These are phyloP conservation scores for Anableps anableps DNA, from an alignment of 2,797 vertebrate genomes.

Conservation along the genomic window DNA sequence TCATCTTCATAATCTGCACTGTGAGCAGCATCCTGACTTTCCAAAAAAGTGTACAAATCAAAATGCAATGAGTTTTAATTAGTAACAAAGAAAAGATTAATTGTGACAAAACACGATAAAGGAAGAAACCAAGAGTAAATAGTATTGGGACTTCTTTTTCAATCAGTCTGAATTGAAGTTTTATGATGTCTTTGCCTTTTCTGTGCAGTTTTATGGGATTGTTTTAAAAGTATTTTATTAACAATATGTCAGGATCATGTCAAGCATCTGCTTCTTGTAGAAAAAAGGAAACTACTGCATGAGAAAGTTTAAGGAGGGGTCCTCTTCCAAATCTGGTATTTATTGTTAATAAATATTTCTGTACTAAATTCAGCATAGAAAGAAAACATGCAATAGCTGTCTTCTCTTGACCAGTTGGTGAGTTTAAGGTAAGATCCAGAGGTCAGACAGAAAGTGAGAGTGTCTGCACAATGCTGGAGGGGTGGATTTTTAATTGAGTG, in stretches of 20 bases:
- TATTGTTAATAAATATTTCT: background rate
- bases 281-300: background rate
- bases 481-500: background rate
- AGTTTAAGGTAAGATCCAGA: background rate
- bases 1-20: conserved; percentile 13
- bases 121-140: background rate
- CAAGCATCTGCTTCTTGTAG: background rate
- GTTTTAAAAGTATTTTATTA: background rate
- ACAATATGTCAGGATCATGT: background rate
- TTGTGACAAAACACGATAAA: background rate
- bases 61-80: background rate
- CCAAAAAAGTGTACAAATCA: conserved; percentile 16
- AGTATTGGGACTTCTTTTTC: background rate
- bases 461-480: background rate
- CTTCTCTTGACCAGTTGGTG: background rate
- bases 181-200: background rate
- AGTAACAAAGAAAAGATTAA: no score
- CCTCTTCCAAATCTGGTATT: background rate
- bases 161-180: background rate
- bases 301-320: background rate
- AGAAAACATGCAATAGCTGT: background rate
- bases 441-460: background rate
- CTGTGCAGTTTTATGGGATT: background rate
- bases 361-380: background rate
- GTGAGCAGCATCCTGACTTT: background rate